Base-by-base conservation (phyloP, 1,140 invertebrate genomes). In the Ptiloglossa arizonensis region DNA sequence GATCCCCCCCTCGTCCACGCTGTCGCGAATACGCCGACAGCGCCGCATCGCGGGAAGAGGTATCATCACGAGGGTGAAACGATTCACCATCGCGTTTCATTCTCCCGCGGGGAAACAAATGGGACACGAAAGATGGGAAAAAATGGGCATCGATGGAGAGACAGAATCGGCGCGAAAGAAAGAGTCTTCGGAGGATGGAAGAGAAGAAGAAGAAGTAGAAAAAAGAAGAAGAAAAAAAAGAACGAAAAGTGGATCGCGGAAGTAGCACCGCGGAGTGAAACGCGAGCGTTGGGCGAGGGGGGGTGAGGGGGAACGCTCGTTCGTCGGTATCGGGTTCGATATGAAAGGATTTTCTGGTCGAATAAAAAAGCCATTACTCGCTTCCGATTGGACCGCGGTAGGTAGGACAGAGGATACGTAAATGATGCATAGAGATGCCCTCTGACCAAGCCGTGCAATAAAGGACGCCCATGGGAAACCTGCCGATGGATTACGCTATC, bases 341-440 rank as follows among this genome's bases (percentile, higher is more conserved):
- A 88, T 84, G 86, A 88, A 87, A 82, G 79, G 83, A 88, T 89
- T 88, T 87, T 88, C 85, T 75, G 85, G 79, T 67, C 66, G 79
- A 88, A 88, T 87, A 85, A 89, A 89, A 88, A 88, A 79, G 73
- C 83, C 83, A 87, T 88, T 89, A 89, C 83, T 85, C 80, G 81
- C 62, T 75, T 77, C 68, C 72, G 80, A 89, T 88, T 88, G 79
- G 57, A 69, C 46, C 35, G 41, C 50, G 56, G 57, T 64, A 56
- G 38, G 35, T 44, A 38, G 35, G 13, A 52, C 35, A 50, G 59
- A 41, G 38, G 64, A 24, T 63, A 69, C 72, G 48, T 24, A 44
- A 52, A 80, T 80, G 79, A 80, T 77, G 78, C 59, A 77, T 64
- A 77, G 64, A 32, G 52, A 68, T 38, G 67, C 66, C 66, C 66